phyloP scores from a whole-genome alignment of 1,140 invertebrate species.

The Metopolophium dirhodum region DNA sequence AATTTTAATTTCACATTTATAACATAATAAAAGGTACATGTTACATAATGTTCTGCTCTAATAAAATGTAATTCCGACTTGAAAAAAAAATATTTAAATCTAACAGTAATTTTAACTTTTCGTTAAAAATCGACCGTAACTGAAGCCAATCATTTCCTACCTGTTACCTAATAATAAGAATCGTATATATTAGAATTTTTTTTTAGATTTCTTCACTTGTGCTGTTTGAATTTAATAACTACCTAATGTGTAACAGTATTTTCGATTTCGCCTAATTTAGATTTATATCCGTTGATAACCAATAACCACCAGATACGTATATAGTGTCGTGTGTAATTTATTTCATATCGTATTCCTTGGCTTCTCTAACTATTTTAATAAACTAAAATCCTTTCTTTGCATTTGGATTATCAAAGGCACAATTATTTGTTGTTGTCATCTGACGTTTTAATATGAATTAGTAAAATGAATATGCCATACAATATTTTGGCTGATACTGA shows the following conservation, averaged over 20 bases:
- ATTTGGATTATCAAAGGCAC: not conserved
- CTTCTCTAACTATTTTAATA: not conserved
- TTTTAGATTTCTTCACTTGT: not conserved
- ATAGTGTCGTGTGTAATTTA: not conserved
- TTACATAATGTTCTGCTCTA: not conserved
- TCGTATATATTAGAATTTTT: not conserved
- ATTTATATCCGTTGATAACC: not conserved
- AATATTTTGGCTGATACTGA: not conserved
- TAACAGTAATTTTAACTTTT: not conserved
- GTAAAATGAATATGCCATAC: not conserved
- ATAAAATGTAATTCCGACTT: not conserved
- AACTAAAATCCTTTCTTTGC: not conserved
- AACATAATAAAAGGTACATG: not conserved
- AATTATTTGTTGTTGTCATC: not conserved
- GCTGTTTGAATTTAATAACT: not conserved
- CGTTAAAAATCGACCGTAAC: not conserved
- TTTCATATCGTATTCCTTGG: not conserved
- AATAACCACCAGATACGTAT: not conserved
- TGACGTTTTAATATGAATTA: conserved; percentile 14
- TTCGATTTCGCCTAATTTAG: not conserved
- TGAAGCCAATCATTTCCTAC: not conserved
- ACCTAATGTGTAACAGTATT: not conserved
- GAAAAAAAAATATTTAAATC: not conserved
- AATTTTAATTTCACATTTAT: not conserved
- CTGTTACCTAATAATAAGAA: not conserved